These are phyloP conservation scores for Alloscopus bannaensis DNA, from an alignment of 2,888 invertebrate species.

Conservation along the genomic window DNA sequence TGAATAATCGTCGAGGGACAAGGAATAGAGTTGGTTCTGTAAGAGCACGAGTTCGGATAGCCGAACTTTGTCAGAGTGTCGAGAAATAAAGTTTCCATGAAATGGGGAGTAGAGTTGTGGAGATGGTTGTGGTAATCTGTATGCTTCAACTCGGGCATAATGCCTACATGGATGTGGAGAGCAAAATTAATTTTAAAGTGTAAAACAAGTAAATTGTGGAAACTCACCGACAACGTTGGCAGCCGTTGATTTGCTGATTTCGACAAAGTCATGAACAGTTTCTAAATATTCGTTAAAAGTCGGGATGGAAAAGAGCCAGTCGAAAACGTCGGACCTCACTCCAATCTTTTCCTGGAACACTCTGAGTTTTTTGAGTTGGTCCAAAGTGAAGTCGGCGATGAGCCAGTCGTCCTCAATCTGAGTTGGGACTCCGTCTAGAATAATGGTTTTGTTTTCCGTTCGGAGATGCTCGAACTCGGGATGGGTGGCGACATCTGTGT, in stretches of 20 bases:
- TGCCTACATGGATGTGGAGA: constrained; percentile 22
- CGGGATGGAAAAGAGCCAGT: constrained; percentile 66
- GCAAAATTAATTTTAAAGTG: neutral
- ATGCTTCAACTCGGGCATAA: constrained; percentile 67
- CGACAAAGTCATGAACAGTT: constrained; percentile 35
- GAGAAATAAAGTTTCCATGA: constrained; percentile 59
- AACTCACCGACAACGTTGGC: neutral
- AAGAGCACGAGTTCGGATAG: constrained; percentile 28
- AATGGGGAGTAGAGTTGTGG: constrained; percentile 3
- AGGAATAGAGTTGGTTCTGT: constrained; percentile 37
- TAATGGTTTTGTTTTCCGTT: constrained; percentile 21
- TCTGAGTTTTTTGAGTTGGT: constrained; percentile 55
- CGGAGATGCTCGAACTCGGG: constrained; percentile 59
- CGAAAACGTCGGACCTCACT: constrained; percentile 68
- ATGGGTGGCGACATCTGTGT: constrained; percentile 56
- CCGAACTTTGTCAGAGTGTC: constrained; percentile 40
- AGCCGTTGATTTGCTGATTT: neutral
- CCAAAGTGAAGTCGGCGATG: constrained; percentile 67
- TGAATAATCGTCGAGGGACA: constrained; percentile 66
- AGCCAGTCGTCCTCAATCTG: constrained; percentile 68
- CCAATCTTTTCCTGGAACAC: constrained; percentile 64
- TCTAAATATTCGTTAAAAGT: constrained; percentile 70
- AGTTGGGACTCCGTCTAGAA: constrained; percentile 50
- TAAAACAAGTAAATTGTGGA: neutral
- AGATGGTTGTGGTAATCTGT: constrained; percentile 50